Conservation (phyloP, 2,113 vertebrate species). For the Ophiodon elongatus region DNA sequence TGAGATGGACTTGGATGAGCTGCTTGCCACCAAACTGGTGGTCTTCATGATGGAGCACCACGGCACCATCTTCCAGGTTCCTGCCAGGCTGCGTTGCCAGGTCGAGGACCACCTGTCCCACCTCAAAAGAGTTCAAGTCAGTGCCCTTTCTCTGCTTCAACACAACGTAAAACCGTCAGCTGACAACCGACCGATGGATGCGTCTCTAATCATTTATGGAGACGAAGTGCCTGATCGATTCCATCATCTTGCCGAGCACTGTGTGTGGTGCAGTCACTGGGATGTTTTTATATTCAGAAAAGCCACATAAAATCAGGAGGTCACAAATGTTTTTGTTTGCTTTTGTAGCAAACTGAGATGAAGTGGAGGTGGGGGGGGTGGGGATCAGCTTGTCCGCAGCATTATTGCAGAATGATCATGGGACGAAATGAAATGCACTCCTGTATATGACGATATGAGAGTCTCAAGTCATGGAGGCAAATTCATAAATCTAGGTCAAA, state of each 20-base stretch:
- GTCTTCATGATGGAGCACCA: conserved; percentile 79
- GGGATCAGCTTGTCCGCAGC: neutral
- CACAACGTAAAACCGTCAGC: too few species aligned
- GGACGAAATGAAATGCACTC: neutral
- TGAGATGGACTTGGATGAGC: conserved; percentile 79
- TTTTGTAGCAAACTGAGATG: conserved; percentile 1
- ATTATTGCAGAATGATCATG: neutral
- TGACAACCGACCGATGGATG: too few species aligned
- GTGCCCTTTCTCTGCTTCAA: neutral
- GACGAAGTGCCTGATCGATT: neutral
- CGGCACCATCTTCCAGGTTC: conserved; percentile 69
- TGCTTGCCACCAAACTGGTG: conserved; percentile 77
- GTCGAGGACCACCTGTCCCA: conserved; percentile 79
- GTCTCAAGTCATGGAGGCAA: neutral
- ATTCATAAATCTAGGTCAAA: neutral
- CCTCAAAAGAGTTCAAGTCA: conserved; percentile 76
- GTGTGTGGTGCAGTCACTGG: neutral
- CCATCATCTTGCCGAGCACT: neutral
- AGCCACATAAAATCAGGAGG: neutral
- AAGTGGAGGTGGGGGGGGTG: neutral
- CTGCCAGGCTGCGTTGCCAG: conserved; percentile 65
- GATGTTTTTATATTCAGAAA: conserved; percentile 6
- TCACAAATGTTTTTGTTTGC: neutral
- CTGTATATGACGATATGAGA: neutral
- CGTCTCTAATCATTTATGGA: too few species aligned